These are phyloP conservation scores for Paradisaea rubra DNA, from an alignment of 2,113 vertebrate genomes.

Conservation along the genomic window DNA sequence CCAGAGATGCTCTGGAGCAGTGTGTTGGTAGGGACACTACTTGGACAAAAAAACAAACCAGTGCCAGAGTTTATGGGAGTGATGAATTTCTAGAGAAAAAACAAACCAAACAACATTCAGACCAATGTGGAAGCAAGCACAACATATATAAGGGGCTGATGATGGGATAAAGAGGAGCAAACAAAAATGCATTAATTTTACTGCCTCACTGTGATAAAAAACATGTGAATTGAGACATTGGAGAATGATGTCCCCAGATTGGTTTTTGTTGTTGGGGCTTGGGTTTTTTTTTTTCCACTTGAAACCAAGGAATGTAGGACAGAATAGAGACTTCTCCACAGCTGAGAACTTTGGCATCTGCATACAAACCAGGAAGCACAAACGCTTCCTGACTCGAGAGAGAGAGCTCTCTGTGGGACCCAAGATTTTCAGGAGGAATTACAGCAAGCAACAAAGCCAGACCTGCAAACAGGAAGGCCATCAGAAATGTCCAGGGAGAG, in stretches of 20 bases:
- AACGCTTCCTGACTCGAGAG: accelerated
- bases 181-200: background rate
- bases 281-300: background rate
- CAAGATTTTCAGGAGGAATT: background rate
- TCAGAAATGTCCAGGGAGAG: background rate
- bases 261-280: background rate
- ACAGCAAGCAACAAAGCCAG: background rate
- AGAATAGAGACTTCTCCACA: background rate
- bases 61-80: background rate
- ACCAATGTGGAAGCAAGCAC: background rate
- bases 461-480: background rate
- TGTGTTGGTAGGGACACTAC: background rate
- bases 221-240: background rate
- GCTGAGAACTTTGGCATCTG: background rate
- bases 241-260: background rate
- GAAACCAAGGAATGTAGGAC: background rate
- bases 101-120: background rate
- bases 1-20: background rate
- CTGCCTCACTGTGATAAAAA: background rate
- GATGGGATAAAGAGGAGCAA: background rate
- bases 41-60: background rate
- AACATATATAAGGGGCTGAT: background rate
- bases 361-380: background rate
- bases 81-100: background rate
- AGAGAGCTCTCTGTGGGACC: background rate